Evolutionary conservation across 2,113 vertebrate species (phyloP).

Genomic region (Halcyon malimbica): DNA sequence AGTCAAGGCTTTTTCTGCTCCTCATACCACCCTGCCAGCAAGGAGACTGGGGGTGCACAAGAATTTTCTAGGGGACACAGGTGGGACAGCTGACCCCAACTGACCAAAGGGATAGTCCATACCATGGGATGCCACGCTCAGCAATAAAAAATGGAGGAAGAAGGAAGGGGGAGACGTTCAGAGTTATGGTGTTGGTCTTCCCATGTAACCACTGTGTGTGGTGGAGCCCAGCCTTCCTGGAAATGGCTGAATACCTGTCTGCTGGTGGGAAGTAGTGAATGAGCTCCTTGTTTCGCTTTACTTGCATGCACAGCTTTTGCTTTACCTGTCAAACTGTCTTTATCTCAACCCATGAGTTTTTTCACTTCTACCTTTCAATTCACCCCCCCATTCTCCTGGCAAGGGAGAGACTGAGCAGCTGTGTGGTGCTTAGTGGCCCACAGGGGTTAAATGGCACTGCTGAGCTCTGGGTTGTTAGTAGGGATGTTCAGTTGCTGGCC

Average conservation of each 20-base stretch:
- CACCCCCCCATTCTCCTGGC: background rate
- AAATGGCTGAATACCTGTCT: background rate
- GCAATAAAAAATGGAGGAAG: background rate
- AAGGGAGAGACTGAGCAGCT: accelerated
- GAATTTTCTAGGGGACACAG: background rate
- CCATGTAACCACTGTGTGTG: accelerated
- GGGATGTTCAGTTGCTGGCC: background rate
- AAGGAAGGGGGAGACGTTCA: accelerated
- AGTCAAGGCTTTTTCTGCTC: background rate
- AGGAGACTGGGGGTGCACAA: background rate
- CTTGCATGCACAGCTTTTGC: accelerated
- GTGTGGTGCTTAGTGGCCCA: background rate
- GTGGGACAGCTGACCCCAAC: accelerated
- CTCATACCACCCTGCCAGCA: background rate
- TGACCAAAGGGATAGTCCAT: background rate
- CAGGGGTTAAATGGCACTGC: too few relatives aligned
- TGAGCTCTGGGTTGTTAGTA: background rate
- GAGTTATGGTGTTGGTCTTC: background rate
- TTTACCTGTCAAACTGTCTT: background rate
- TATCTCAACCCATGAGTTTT: background rate
- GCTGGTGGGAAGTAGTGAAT: background rate
- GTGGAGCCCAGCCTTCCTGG: background rate
- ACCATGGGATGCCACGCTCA: accelerated
- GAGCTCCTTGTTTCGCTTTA: background rate
- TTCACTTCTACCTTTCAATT: background rate